phyloP scores from a whole-genome alignment of 2,888 invertebrate species.

The Lymantria dispar region DNA sequence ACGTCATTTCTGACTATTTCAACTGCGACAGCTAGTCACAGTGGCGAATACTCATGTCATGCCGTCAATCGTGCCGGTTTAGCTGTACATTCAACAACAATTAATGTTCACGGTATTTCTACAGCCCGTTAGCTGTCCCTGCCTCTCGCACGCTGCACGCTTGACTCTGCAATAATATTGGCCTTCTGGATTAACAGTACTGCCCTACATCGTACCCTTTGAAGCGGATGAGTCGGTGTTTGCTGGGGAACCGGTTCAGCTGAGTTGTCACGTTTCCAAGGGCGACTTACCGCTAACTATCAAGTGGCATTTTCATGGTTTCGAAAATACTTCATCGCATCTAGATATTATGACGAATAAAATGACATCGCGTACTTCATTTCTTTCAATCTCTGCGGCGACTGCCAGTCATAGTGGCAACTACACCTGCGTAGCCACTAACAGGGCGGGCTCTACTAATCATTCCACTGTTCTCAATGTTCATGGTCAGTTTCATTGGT shows the following conservation, averaged over 20 bases:
- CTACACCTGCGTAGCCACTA: constrained; percentile 89
- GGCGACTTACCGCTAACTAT: constrained; percentile 90
- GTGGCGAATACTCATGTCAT: constrained; percentile 87
- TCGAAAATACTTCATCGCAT: constrained; percentile 80
- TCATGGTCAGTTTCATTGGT: constrained; percentile 75
- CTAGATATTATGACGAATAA: constrained; percentile 84
- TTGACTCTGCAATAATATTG: constrained; percentile 68
- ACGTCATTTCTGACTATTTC: constrained; percentile 86
- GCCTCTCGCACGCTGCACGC: constrained; percentile 77
- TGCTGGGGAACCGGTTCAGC: constrained; percentile 86
- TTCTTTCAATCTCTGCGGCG: constrained; percentile 87
- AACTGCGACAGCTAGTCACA: constrained; percentile 84
- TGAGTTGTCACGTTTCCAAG: constrained; percentile 86
- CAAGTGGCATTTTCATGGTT: constrained; percentile 88
- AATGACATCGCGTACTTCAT: constrained; percentile 86
- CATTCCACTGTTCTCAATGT: constrained; percentile 84
- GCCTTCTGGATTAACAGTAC: constrained; percentile 83
- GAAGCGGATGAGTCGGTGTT: constrained; percentile 85
- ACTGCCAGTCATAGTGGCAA: constrained; percentile 87
- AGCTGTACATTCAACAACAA: constrained; percentile 82
- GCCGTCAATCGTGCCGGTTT: constrained; percentile 86
- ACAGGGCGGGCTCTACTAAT: constrained; percentile 86
- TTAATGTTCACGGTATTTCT: constrained; percentile 86
- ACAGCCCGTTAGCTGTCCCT: constrained; percentile 28
- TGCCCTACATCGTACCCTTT: constrained; percentile 86